Evolutionary conservation across 2,797 vertebrate genomes (phyloP).

Genomic region (Gallirallus australis): DNA sequence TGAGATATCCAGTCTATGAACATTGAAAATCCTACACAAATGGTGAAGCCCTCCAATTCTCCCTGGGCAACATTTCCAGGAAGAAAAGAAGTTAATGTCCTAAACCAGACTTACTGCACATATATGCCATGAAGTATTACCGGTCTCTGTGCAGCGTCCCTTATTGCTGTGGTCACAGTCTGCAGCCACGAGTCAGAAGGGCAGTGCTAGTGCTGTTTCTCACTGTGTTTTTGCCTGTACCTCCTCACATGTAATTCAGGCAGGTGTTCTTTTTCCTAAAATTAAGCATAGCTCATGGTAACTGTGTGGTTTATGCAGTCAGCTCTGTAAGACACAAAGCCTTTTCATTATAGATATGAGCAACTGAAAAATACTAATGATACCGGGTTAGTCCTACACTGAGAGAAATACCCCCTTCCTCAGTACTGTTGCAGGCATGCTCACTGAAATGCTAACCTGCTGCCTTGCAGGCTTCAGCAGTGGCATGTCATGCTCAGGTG

Average conservation of each 20-base stretch:
- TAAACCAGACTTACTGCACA: neutral
- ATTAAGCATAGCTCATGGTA: neutral
- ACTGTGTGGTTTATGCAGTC: neutral
- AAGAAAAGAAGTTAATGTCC: neutral
- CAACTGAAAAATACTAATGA: neutral
- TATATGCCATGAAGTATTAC: neutral
- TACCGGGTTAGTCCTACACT: neutral
- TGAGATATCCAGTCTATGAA: neutral
- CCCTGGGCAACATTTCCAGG: neutral
- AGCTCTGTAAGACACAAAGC: neutral
- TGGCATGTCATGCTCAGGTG: neutral
- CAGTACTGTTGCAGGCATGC: neutral
- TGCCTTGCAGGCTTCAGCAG: slow-evolving; percentile 39
- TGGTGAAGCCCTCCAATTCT: neutral
- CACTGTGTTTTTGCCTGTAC: neutral
- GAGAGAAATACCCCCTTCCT: slow-evolving; percentile 19
- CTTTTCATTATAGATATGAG: neutral
- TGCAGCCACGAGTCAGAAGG: neutral
- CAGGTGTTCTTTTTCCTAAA: neutral
- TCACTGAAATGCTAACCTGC: neutral
- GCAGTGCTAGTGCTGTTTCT: neutral
- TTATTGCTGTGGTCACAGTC: neutral
- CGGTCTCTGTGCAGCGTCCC: neutral
- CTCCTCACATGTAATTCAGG: neutral
- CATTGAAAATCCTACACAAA: neutral